Evolutionary conservation across 2,113 vertebrate genomes (phyloP).

Genomic region (Regulus satrapa): DNA sequence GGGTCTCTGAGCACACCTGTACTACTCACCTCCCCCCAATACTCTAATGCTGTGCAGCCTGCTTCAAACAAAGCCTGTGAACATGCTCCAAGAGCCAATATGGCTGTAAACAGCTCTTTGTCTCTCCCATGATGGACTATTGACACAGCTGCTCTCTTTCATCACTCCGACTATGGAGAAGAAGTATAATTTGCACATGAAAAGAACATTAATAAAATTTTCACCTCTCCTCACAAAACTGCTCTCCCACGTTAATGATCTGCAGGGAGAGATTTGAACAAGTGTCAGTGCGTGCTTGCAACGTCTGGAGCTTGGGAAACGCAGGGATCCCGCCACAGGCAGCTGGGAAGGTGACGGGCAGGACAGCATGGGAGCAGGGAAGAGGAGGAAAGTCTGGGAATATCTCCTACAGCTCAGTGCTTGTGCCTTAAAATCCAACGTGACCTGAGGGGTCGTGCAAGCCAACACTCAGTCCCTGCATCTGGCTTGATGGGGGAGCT

Average conservation of each 20-base stretch:
- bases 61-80: neutral
- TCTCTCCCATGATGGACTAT: neutral
- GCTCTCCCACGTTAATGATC: neutral
- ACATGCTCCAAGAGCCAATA: neutral
- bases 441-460: fast-evolving
- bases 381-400: neutral
- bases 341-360: neutral
- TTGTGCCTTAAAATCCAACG: neutral
- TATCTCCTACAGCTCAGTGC: neutral
- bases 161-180: neutral
- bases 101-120: neutral
- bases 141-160: conserved; percentile 36
- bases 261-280: neutral
- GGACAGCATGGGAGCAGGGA: neutral
- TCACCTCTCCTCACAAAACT: neutral
- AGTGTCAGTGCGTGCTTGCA: fast-evolving
- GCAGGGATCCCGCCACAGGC: neutral
- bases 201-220: neutral
- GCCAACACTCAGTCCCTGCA: neutral
- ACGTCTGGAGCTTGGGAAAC: neutral
- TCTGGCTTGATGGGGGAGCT: neutral
- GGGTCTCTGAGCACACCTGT: neutral
- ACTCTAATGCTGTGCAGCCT: neutral
- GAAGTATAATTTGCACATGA: conserved; percentile 1
- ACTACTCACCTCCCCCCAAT: fast-evolving